Conservation (phyloP, 2,113 vertebrate genomes). For the Terrapene triunguis region DNA sequence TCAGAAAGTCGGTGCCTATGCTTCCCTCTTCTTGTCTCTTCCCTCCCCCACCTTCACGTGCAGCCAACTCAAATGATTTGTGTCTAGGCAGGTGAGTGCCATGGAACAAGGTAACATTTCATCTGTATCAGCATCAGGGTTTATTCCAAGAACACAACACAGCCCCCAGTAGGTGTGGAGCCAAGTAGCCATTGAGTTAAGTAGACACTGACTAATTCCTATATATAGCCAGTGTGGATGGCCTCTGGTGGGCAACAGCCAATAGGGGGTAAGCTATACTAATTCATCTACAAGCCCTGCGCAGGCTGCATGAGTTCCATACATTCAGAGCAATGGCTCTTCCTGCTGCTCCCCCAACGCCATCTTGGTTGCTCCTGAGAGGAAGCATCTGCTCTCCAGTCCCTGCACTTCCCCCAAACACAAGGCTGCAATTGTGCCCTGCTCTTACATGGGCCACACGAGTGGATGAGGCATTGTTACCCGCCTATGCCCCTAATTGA, state of each 20-base stretch:
- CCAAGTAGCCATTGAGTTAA: no score
- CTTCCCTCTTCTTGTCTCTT: background rate
- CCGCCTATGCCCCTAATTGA: background rate
- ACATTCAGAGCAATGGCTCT: background rate
- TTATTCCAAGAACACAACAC: background rate
- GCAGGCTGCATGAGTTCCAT: background rate
- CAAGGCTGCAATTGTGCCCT: background rate
- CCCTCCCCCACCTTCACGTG: background rate
- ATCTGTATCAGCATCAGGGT: background rate
- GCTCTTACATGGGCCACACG: accelerated
- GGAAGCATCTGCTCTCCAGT: background rate
- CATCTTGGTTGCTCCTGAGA: background rate
- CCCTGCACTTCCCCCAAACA: background rate
- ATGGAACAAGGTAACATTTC: background rate
- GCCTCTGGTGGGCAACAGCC: background rate
- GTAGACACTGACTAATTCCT: no score
- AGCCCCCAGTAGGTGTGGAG: background rate
- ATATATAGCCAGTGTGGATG: no score
- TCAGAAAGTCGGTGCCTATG: no score
- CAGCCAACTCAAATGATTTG: background rate
- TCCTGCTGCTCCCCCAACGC: background rate
- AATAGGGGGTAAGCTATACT: background rate
- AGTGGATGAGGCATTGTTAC: background rate
- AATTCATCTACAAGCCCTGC: background rate
- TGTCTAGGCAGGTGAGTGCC: background rate